These are phyloP conservation scores for Ciconia boyciana DNA, from an alignment of 2,113 vertebrate species.

Conservation along the genomic window DNA sequence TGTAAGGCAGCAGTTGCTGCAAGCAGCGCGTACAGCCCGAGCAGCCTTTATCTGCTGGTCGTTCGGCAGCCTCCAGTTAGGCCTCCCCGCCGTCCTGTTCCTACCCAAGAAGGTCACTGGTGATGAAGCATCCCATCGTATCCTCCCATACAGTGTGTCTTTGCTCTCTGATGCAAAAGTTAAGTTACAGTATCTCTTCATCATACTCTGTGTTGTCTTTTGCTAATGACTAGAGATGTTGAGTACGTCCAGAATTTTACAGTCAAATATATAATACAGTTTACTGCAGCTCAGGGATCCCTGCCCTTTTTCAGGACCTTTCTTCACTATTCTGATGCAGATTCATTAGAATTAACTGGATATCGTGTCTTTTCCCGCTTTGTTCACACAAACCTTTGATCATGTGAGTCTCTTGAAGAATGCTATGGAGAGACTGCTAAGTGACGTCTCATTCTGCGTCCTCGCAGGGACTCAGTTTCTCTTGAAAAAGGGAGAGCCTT, in stretches of 20 bases:
- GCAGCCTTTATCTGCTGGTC: accelerated
- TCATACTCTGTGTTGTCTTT: neutral
- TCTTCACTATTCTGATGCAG: neutral
- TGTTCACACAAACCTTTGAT: neutral
- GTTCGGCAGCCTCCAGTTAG: accelerated
- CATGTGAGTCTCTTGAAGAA: neutral
- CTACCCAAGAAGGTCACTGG: accelerated
- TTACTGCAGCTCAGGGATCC: neutral
- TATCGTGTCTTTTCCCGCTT: neutral
- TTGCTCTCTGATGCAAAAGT: neutral
- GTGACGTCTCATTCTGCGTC: accelerated
- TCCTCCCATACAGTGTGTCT: accelerated
- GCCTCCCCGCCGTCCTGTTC: neutral
- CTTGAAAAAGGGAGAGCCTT: neutral
- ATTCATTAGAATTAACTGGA: neutral
- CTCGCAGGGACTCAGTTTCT: neutral
- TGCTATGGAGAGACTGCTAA: neutral
- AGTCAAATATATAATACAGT: too few species aligned
- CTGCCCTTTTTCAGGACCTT: neutral
- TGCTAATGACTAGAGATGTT: neutral
- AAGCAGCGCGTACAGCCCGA: accelerated
- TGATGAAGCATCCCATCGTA: accelerated
- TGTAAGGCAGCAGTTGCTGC: neutral
- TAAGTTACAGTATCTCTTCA: neutral
- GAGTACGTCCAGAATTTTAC: neutral